Conservation (phyloP, 2,797 vertebrate genomes). For the Sebastes iracundus region DNA sequence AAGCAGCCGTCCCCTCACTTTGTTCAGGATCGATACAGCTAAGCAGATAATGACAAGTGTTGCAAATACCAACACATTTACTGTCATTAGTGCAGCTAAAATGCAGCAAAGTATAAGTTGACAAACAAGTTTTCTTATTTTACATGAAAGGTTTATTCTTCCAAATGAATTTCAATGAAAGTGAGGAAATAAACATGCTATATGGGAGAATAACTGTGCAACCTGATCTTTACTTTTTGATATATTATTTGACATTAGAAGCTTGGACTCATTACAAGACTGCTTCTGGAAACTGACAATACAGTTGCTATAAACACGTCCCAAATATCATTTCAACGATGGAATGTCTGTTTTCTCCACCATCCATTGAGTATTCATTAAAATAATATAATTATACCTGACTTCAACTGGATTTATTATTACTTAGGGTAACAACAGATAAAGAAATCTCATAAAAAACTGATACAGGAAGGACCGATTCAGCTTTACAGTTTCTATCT, state of each 20-base stretch:
- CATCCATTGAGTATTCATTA: not conserved
- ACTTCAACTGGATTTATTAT: not conserved
- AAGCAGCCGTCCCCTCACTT: not conserved
- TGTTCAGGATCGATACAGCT: constrained; percentile 12
- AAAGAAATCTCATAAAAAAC: not conserved
- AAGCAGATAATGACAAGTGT: constrained; percentile 24
- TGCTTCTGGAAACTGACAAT: not conserved
- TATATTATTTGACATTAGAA: not conserved
- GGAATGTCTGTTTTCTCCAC: not conserved
- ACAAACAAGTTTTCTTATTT: not conserved
- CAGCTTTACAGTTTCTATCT: too few species aligned
- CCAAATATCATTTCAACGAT: not conserved
- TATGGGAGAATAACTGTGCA: not conserved
- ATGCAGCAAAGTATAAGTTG: not conserved
- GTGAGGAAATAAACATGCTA: not conserved
- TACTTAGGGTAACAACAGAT: not conserved
- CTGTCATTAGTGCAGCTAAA: not conserved
- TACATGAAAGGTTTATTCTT: not conserved
- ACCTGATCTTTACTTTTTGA: not conserved
- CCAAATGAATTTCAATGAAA: not conserved
- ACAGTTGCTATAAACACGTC: not conserved
- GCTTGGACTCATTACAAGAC: not conserved
- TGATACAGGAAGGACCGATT: not conserved
- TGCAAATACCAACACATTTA: constrained; percentile 3
- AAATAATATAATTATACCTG: not conserved